These are phyloP conservation scores for Eremobia ochroleuca DNA, from an alignment of 2,888 invertebrate species.

Conservation along the genomic window DNA sequence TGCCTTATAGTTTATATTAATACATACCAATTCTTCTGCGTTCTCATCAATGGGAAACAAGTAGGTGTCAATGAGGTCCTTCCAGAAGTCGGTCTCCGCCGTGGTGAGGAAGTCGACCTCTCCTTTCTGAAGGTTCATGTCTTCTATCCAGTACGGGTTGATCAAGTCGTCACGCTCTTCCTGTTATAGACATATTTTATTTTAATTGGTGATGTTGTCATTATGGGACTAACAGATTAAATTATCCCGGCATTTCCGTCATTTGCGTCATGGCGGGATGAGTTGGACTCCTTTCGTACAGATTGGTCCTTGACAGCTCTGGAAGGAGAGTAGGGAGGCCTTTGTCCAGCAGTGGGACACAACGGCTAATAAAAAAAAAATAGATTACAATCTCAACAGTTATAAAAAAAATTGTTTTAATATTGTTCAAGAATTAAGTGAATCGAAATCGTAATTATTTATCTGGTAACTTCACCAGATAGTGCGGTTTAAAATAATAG, in stretches of 20 bases:
- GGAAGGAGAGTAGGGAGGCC: too few species aligned
- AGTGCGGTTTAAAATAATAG: neutral
- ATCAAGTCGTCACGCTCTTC: slow-evolving; percentile 95
- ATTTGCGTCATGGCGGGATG: too few species aligned
- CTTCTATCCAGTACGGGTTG: slow-evolving; percentile 98
- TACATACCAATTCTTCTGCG: slow-evolving; percentile 95
- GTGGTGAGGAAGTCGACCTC: slow-evolving; percentile 97
- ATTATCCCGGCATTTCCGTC: too few species aligned
- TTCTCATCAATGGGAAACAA: slow-evolving; percentile 97
- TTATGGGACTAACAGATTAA: neutral
- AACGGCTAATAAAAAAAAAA: too few species aligned
- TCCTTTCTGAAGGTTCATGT: slow-evolving; percentile 96
- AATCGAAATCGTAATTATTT: neutral
- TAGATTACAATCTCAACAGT: neutral
- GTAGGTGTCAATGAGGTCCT: slow-evolving; percentile 97
- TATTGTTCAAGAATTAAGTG: neutral
- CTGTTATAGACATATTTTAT: slow-evolving; percentile 66
- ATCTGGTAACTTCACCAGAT: neutral
- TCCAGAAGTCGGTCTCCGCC: slow-evolving; percentile 98
- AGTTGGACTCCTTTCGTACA: too few species aligned
- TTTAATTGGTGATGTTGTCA: neutral
- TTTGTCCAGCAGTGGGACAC: too few species aligned
- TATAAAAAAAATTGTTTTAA: neutral
- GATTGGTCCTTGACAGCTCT: too few species aligned
- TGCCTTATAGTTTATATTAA: neutral